Evolutionary conservation across 1,140 invertebrate species (phyloP).

Genomic region (Drosophila kepulauana): DNA sequence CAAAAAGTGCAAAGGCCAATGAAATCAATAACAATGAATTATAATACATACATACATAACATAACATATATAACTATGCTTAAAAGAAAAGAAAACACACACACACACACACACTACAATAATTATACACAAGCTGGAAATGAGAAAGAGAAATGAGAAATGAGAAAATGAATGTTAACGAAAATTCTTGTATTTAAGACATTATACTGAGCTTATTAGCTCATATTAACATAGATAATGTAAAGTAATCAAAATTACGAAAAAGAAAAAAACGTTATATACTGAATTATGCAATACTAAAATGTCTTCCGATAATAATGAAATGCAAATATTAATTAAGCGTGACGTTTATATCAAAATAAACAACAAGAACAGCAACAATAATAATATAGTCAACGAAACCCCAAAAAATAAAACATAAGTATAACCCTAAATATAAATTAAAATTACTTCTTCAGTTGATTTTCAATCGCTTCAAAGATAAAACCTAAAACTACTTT

Average conservation of each 20-base stretch:
- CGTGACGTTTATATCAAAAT: conserved; percentile 22
- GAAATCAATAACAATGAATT: conserved; percentile 37
- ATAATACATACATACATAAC: conserved; percentile 18
- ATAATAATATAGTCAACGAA: conserved; percentile 17
- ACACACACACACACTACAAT: conserved; percentile 26
- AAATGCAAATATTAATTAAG: conserved; percentile 35
- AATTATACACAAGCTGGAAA: conserved; percentile 44
- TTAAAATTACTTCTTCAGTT: conserved; percentile 4
- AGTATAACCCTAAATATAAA: conserved; percentile 1
- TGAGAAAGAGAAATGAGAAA: conserved; percentile 32
- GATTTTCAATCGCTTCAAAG: not conserved
- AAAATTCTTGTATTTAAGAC: conserved; percentile 48
- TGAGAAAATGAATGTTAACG: conserved; percentile 49
- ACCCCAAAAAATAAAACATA: not conserved
- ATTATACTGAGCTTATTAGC: conserved; percentile 53
- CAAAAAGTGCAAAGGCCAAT: conserved; percentile 24
- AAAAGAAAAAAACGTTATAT: conserved; percentile 32
- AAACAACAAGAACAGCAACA: not conserved
- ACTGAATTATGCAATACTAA: conserved; percentile 61
- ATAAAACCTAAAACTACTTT: not conserved
- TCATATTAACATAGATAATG: conserved; percentile 42
- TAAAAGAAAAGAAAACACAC: conserved; percentile 15
- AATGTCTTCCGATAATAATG: conserved; percentile 62
- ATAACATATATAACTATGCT: conserved; percentile 16
- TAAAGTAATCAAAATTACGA: conserved; percentile 32